These are phyloP conservation scores for Pollenia amentaria DNA, from an alignment of 2,888 invertebrate genomes.

Conservation along the genomic window DNA sequence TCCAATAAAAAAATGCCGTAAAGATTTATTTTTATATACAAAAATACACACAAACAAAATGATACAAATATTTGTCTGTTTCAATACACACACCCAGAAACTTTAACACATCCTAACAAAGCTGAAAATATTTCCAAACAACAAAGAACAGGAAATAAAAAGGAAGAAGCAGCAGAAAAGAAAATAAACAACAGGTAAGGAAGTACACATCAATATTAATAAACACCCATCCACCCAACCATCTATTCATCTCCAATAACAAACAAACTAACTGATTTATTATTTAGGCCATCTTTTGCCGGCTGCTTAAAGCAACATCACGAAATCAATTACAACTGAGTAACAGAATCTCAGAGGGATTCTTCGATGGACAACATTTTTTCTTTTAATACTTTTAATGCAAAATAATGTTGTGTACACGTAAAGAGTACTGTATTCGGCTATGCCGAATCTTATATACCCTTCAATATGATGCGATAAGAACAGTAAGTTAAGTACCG, in stretches of 20 bases:
- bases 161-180: not conserved
- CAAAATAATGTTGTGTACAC: not conserved
- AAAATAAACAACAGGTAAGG: conserved; percentile 13
- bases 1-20: not conserved
- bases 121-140: not conserved
- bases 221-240: not conserved
- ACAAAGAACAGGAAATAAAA: not conserved
- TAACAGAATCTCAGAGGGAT: not conserved
- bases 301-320: conserved; percentile 31
- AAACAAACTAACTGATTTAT: not conserved
- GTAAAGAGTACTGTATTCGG: too few species aligned
- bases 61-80: not conserved
- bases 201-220: not conserved
- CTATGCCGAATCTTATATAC: too few species aligned
- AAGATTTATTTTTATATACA: not conserved
- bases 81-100: not conserved
- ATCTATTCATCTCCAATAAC: not conserved
- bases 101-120: not conserved
- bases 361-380: not conserved
- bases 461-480: too few species aligned
- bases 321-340: conserved; percentile 34
- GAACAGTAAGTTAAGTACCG: too few species aligned
- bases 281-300: conserved; percentile 9
- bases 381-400: not conserved
- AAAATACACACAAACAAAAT: not conserved